phyloP scores from a whole-genome alignment of 2,888 invertebrate genomes.

The Ophion obscuratus region DNA sequence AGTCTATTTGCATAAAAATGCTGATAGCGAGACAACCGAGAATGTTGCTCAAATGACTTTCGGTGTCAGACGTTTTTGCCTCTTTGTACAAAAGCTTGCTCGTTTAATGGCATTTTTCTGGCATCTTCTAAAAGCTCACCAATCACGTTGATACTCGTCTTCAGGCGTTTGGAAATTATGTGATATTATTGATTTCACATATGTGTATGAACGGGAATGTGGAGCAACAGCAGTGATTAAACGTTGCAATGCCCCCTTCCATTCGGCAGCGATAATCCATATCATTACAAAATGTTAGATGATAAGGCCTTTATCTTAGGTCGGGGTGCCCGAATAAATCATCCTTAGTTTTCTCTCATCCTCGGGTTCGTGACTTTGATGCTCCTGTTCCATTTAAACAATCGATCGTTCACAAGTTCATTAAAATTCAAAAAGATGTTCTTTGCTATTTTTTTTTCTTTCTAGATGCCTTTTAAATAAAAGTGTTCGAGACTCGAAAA shows the following conservation, averaged over 20 bases:
- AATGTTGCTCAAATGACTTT: constrained; percentile 9
- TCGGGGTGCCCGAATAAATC: constrained; percentile 24
- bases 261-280: constrained; percentile 11
- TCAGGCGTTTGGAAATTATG: neutral
- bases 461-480: too few relatives aligned
- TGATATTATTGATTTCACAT: neutral
- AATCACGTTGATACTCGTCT: neutral
- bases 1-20: constrained; percentile 17
- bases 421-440: too few relatives aligned
- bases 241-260: constrained; percentile 4
- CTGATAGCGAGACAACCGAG: neutral
- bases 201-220: neutral
- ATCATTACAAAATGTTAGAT: constrained; percentile 46
- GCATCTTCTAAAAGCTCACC: too few relatives aligned
- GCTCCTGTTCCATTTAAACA: constrained; percentile 11
- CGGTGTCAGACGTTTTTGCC: neutral
- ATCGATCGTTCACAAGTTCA: constrained; percentile 31
- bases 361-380: constrained; percentile 24
- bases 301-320: constrained; percentile 56
- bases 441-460: too few relatives aligned
- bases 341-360: constrained; percentile 19
- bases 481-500: too few relatives aligned
- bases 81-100: neutral
- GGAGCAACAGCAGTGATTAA: neutral
- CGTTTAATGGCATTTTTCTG: neutral